These are phyloP conservation scores for Silurus glanis DNA, from an alignment of 2,113 vertebrate genomes.

Conservation along the genomic window DNA sequence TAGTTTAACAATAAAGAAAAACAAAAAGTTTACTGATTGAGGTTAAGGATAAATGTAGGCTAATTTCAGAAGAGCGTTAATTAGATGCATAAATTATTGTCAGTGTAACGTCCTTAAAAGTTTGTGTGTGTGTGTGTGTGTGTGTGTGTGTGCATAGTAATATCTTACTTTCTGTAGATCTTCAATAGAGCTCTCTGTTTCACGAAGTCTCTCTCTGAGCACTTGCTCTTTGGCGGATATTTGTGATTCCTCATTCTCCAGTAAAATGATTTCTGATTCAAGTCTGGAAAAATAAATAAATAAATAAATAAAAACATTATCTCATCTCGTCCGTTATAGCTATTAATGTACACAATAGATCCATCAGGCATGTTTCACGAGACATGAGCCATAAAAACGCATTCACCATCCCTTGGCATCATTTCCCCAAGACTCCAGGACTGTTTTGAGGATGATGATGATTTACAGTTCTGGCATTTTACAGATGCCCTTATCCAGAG, in stretches of 20 bases:
- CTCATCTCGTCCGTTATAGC: background rate
- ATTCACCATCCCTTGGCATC: no score
- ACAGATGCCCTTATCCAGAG: no score
- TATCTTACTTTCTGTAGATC: conserved; percentile 87
- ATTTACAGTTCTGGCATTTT: no score
- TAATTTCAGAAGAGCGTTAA: background rate
- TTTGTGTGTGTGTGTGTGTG: background rate
- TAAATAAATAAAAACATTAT: background rate
- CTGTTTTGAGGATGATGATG: no score
- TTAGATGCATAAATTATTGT: background rate
- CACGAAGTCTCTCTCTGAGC: conserved; percentile 89
- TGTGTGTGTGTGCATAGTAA: background rate
- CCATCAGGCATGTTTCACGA: background rate
- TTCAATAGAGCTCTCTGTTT: conserved; percentile 90
- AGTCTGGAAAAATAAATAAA: conserved; percentile 70
- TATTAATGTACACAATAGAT: background rate
- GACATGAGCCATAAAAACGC: no score
- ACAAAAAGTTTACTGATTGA: background rate
- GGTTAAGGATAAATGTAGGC: background rate
- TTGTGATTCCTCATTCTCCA: conserved; percentile 93
- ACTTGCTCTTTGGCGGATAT: conserved; percentile 97
- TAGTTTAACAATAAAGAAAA: background rate
- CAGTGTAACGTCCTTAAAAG: background rate
- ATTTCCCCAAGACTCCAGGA: no score
- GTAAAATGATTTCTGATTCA: conserved; percentile 86